Conservation (phyloP, 1,140 invertebrate genomes). For the Cotesia vestalis region DNA sequence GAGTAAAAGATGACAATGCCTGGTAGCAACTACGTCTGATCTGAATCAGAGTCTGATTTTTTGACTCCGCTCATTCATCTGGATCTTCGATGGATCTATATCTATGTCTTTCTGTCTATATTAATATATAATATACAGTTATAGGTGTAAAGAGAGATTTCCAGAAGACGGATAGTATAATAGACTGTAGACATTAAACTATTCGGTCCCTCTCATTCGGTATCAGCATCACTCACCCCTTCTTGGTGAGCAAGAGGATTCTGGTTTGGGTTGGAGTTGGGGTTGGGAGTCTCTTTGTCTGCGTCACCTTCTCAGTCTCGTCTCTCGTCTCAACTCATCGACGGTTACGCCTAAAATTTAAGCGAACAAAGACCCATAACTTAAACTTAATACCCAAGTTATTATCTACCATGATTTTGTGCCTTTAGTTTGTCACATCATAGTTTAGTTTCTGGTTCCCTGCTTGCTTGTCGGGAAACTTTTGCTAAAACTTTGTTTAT, state of each 20-base stretch:
- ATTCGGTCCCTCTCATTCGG: constrained; percentile 28
- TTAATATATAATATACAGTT: constrained; percentile 6
- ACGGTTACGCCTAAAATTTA: constrained; percentile 27
- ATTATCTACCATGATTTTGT: constrained; percentile 36
- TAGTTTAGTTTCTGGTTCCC: too few species aligned
- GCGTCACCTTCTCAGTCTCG: neutral
- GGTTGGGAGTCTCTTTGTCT: constrained; percentile 3
- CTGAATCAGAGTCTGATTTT: constrained; percentile 12
- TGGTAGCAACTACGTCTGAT: constrained; percentile 25
- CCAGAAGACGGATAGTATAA: too few species aligned
- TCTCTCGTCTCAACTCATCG: constrained; percentile 9
- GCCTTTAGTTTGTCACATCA: constrained; percentile 11
- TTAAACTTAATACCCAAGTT: constrained; percentile 29
- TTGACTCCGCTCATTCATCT: constrained; percentile 17
- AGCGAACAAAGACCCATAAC: constrained; percentile 32
- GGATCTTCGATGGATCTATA: neutral
- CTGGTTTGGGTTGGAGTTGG: too few species aligned
- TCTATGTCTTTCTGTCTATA: neutral
- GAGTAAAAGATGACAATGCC: constrained; percentile 14
- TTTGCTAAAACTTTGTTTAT: too few species aligned
- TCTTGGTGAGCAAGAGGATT: neutral
- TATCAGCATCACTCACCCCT: constrained; percentile 40
- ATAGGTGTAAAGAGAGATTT: neutral
- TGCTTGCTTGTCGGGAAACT: too few species aligned
- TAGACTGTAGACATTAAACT: neutral